Conservation (phyloP, 2,797 vertebrate genomes). For the Chromobotia macracanthus region DNA sequence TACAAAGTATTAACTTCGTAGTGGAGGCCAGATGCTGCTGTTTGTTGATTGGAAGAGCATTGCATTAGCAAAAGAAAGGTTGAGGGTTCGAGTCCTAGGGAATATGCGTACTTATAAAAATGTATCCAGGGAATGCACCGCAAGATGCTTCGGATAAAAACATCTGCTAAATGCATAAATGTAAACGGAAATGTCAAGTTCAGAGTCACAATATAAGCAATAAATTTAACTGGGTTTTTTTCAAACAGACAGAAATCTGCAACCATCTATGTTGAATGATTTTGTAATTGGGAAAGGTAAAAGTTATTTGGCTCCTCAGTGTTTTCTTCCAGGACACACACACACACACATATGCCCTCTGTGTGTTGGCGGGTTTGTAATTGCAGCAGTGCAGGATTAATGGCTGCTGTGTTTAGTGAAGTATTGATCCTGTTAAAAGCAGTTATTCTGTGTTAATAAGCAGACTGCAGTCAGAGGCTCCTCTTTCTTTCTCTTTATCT, state of each 20-base stretch:
- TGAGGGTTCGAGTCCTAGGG: no score
- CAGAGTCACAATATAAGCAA: background rate
- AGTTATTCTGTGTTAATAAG: conserved; percentile 70
- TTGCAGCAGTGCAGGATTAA: conserved; percentile 45
- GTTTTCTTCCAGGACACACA: background rate
- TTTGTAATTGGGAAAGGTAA: conserved; percentile 1
- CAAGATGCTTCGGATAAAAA: no score
- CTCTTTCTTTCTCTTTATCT: conserved; percentile 11
- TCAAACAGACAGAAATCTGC: background rate
- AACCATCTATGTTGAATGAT: background rate
- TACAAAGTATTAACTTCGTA: background rate
- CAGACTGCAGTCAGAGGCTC: conserved; percentile 41
- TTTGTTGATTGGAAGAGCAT: no score
- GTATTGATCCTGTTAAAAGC: conserved; percentile 67
- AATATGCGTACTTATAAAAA: no score
- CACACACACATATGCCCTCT: background rate
- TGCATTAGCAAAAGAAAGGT: no score
- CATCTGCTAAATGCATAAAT: no score
- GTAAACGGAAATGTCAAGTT: no score
- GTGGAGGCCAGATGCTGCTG: background rate
- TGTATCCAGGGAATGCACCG: no score
- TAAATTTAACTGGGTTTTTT: background rate
- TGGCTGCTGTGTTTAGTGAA: conserved; percentile 60
- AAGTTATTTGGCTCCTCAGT: conserved; percentile 16
- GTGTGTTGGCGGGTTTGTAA: conserved; percentile 30